Evolutionary conservation across 2,113 vertebrate species (phyloP), one percentile per base, ranked within the genome.

Genomic region (Dinomys branickii): DNA sequence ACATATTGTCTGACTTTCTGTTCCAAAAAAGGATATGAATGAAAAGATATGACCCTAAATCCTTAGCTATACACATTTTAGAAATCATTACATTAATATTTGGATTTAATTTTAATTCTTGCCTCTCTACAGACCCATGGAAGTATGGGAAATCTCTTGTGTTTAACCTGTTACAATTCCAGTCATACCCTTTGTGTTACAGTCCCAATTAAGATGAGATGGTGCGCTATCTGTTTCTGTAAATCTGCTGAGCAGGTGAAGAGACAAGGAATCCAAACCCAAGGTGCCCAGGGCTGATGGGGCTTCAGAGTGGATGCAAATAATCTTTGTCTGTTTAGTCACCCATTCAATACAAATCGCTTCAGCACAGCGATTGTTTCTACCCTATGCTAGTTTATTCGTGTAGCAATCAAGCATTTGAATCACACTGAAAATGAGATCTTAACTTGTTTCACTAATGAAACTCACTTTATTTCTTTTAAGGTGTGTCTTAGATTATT

Each of bases 381-480:
- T 93, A 91, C 67, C 38, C 56, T 87, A 1, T 2, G 11, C 8
- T 88, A 24, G 54, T 75, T 96, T 97, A 90, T 88, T 97, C 90
- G 56, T 14, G 82, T 1, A 89, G 77, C 77, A 95, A 80, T 69
- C 52, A 92, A 75, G 93, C 92, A 85, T 95, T 4, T 88, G 83
- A 96, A 85, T 47, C 87, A 90, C n/a, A 82, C 0, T 71, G 69
- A 82, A 56, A 98, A 96, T 81, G 80, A 98, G 97, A 96, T 88
- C 44, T 91, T 88, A 97, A 97, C 69, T 89, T 94, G 54, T 95
- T 97, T 96, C 52, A 3, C 58, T 82, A 94, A 14, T 84, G 78
- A 73, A 96, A 78, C 52, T 96, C 33, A 82, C 50, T 97, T 88
- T 63, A 93, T 38, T 88, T 80, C 67, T 95, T 38, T 50, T 90